Evolutionary conservation across 2,888 invertebrate species (phyloP), one percentile per base, ranked within the genome.

Genomic region (Uloborus plumipes): DNA sequence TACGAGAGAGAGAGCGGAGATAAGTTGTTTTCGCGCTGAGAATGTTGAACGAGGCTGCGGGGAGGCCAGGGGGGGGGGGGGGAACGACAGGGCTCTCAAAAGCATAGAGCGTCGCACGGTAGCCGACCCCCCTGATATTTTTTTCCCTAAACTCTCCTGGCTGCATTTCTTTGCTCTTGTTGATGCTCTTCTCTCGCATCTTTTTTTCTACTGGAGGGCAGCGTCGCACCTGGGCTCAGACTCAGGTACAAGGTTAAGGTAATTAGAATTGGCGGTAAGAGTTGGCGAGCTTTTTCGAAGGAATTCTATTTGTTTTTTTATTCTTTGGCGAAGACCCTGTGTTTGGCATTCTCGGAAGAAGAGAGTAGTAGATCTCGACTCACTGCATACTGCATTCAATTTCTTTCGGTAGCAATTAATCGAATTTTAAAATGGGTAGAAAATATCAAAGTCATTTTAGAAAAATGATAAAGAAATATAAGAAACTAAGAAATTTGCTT

Each of bases 171-270:
- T 62, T 22, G 47, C 13, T 39, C 62, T 47, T 72, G 16, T 47
- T 78, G 26, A 26, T 26, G 66, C 15, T 51, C 26, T 69, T 69
- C 22, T 53, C 20, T 39, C 61, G n/a, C 22, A 22, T 11, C 18
- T 11, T 62, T 26, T 4, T 15, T 31, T n/a, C 18, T n/a, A 26
- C 73, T 53, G 26, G 22, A 62, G 55, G 77, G 71, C 70, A 71
- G 55, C 70, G 55, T 71, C 70, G 79, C 79, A 80, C 79, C 79
- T 80, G 79, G 79, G 59, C 73, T 80, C 79, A 64, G 73, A 61
- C 73, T 80, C 79, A 64, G 73, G 67, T 51, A 39, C 73, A 80
- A 80, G 79, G 79, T 80, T 73, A 80, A 69, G 73, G 79, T 62
- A 73, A 73, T 80, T 80, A 80, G 73, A 39, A 16, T 72, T 80